phyloP scores from a whole-genome alignment of 2,888 invertebrate species.

The Resseliella maxima region DNA sequence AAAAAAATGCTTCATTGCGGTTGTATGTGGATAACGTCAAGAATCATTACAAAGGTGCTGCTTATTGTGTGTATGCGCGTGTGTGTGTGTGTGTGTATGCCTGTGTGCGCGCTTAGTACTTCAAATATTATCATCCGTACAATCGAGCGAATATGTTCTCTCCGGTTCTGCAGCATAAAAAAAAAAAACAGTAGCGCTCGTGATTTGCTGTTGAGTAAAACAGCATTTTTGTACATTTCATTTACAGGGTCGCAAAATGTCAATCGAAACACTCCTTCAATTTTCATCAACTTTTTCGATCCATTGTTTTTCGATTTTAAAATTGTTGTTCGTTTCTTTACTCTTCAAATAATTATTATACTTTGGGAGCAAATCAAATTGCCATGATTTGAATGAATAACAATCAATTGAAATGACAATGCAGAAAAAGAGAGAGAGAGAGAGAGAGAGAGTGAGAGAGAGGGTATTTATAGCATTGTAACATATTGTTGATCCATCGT shows the following conservation, averaged over 20 bases:
- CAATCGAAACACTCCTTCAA: slow-evolving; percentile 12
- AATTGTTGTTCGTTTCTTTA: too few species aligned
- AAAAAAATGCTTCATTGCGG: slow-evolving; percentile 30
- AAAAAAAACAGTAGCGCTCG: neutral
- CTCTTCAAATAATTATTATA: neutral
- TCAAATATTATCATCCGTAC: neutral
- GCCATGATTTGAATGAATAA: neutral
- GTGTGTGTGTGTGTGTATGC: neutral
- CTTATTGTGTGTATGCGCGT: neutral
- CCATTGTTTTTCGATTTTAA: neutral
- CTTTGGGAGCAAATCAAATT: neutral
- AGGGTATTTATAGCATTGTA: neutral
- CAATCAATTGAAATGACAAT: neutral
- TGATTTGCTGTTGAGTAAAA: neutral
- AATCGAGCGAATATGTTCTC: neutral
- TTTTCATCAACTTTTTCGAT: neutral
- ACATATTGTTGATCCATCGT: neutral
- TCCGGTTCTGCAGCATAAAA: slow-evolving; percentile 33
- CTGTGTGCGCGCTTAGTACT: neutral
- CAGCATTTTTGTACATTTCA: neutral
- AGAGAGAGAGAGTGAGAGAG: too few species aligned
- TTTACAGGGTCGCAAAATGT: slow-evolving; percentile 37
- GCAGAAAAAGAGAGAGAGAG: neutral
- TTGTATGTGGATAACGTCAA: slow-evolving; percentile 5
- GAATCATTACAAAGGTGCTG: neutral